phyloP scores from a whole-genome alignment of 2,888 invertebrate genomes.

The Crepidodera aurea region DNA sequence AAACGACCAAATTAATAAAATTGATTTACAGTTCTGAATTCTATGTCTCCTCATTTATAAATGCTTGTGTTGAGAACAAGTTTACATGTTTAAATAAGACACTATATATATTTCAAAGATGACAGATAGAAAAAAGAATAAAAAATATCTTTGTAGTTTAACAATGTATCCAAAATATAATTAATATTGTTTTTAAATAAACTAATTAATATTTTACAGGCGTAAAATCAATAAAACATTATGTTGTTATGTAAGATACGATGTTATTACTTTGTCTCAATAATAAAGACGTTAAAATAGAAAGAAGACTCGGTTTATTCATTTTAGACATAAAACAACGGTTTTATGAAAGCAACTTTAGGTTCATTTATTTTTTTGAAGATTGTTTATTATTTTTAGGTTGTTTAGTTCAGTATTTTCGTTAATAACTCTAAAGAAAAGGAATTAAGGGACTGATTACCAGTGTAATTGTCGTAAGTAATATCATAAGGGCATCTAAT shows the following conservation, averaged over 20 bases:
- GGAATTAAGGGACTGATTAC: no score
- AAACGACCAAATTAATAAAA: neutral
- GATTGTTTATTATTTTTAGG: no score
- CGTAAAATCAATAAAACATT: neutral
- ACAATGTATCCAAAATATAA: neutral
- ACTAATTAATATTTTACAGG: neutral
- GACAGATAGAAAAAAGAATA: neutral
- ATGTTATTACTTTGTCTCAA: neutral
- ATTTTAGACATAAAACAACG: neutral
- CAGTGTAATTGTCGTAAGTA: no score
- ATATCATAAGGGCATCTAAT: no score
- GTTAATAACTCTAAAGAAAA: no score
- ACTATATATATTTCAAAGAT: neutral
- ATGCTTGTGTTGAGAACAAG: neutral
- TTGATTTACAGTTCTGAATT: neutral
- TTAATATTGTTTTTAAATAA: neutral
- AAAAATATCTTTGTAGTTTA: neutral
- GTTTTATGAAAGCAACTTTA: no score
- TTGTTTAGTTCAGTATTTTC: no score
- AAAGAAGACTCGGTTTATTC: neutral
- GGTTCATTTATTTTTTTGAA: no score
- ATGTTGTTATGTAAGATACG: neutral
- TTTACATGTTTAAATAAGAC: neutral
- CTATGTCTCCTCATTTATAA: neutral
- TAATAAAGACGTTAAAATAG: neutral